phyloP scores from a whole-genome alignment of 2,113 vertebrate species.

The Bos javanicus region DNA sequence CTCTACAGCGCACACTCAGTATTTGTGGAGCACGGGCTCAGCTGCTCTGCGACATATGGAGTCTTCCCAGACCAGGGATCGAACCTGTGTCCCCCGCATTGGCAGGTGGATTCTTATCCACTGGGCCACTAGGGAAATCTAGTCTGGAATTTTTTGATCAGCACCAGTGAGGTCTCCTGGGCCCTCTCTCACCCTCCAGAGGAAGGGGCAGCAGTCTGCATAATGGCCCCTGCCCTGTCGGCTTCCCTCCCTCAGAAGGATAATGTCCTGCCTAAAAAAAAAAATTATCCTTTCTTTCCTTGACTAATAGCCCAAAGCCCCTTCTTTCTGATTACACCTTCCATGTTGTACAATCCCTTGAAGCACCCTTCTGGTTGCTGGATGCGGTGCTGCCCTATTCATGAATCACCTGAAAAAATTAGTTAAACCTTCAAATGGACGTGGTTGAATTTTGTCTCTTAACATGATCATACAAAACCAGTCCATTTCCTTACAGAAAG shows the following conservation, averaged over 20 bases:
- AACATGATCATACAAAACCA: background rate
- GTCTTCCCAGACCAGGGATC: background rate
- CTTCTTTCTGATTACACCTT: background rate
- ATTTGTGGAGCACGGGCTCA: background rate
- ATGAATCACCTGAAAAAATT: background rate
- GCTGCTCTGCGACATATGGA: background rate
- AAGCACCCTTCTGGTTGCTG: background rate
- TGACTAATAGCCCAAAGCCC: background rate
- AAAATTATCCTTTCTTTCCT: background rate
- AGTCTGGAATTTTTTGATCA: background rate
- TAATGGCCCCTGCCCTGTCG: background rate
- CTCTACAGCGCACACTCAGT: background rate
- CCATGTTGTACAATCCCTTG: background rate
- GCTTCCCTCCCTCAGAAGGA: background rate
- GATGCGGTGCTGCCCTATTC: background rate
- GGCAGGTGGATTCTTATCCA: background rate
- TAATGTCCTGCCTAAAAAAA: background rate
- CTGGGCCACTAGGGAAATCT: background rate
- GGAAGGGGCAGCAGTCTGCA: background rate
- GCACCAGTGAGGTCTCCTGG: background rate
- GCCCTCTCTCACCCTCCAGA: background rate
- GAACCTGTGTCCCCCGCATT: background rate
- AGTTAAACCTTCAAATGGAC: background rate
- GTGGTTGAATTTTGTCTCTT: background rate
- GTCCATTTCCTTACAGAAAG: background rate